A percentile compares a stretch with the other conserved stretches of the same genome.
Evolutionary conservation across 1,140 invertebrate species (phyloP).

Genomic region (Saccostrea glomerata): DNA sequence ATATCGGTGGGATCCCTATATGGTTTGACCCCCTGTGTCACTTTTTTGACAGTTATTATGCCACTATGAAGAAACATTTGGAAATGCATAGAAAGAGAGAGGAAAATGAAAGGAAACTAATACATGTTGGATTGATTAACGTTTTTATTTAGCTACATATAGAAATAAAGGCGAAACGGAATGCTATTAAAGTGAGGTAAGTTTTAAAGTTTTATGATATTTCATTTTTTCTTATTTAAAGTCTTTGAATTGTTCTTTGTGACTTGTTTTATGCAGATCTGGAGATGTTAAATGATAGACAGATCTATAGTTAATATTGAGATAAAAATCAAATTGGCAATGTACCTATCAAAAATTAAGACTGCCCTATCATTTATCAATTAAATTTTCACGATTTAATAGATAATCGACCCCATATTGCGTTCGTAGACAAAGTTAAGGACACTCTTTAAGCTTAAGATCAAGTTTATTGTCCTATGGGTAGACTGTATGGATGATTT

Average conservation of each 20-base stretch:
- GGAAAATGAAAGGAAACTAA: not conserved
- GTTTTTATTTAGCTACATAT: not conserved
- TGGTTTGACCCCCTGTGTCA: not conserved
- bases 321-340: slow-evolving; percentile 29
- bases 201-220: not conserved
- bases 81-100: not conserved
- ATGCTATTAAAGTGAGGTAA: not conserved
- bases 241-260: not conserved
- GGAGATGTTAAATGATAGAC: not conserved
- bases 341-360: slow-evolving; percentile 11
- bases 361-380: not conserved
- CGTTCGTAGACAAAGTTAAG: not conserved
- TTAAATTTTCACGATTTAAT: slow-evolving; percentile 21
- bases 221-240: not conserved
- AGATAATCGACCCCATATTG: not conserved
- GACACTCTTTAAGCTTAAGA: not conserved
- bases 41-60: not conserved
- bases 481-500: not conserved
- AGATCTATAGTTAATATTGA: not conserved
- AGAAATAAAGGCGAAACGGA: not conserved
- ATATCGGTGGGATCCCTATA: not conserved
- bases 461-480: not conserved
- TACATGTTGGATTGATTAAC: not conserved
- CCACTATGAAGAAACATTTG: not conserved
- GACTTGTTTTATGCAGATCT: not conserved